phyloP scores from a whole-genome alignment of 2,113 vertebrate genomes.

The Syngnathus typhle region DNA sequence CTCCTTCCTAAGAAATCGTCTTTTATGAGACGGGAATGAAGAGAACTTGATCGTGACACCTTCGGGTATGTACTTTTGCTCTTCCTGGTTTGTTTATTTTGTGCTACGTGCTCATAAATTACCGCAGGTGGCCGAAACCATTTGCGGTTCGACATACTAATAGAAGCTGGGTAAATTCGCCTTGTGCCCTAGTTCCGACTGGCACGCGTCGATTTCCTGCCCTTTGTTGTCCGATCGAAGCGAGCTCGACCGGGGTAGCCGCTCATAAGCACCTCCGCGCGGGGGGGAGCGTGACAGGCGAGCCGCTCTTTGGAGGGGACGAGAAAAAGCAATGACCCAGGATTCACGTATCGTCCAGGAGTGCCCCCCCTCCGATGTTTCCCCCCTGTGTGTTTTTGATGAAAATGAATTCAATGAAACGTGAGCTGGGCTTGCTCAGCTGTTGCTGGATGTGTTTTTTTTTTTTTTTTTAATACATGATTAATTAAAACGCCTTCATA shows the following conservation, averaged over 20 bases:
- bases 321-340: neutral
- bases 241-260: constrained; percentile 33
- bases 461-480: constrained; percentile 28
- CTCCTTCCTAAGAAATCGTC: constrained; percentile 3
- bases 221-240: constrained; percentile 53
- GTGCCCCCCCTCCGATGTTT: constrained; percentile 52
- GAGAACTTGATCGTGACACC: constrained; percentile 54
- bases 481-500: constrained; percentile 19
- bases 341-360: constrained; percentile 31
- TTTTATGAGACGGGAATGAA: constrained; percentile 14
- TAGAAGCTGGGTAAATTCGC: neutral
- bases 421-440: constrained; percentile 26
- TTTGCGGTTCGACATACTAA: neutral
- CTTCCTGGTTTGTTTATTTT: constrained; percentile 10
- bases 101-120: neutral
- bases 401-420: constrained; percentile 45
- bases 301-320: neutral
- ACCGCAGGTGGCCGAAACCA: neutral
- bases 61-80: constrained; percentile 40
- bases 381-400: constrained; percentile 42
- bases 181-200: constrained; percentile 52
- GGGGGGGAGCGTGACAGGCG: neutral
- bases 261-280: constrained; percentile 21
- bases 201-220: constrained; percentile 44
- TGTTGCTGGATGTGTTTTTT: constrained; percentile 17